These are phyloP conservation scores for Tetheella fluctuosa DNA, from an alignment of 2,888 invertebrate genomes.

Conservation along the genomic window DNA sequence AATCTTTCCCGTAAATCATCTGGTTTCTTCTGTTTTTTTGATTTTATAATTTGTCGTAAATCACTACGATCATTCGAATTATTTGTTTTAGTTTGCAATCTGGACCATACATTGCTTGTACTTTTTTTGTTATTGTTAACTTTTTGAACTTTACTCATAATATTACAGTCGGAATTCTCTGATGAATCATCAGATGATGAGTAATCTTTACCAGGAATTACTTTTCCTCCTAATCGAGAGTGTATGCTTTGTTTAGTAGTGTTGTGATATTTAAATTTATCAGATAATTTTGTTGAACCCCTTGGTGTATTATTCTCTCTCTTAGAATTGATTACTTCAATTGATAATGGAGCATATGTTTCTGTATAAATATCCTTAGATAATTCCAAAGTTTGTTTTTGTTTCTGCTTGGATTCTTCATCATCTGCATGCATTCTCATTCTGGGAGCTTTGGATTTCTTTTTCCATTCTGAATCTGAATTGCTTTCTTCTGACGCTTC, in stretches of 20 bases:
- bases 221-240: slow-evolving; percentile 69
- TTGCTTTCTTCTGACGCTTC: slow-evolving; percentile 69
- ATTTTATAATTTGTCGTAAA: slow-evolving; percentile 67
- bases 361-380: slow-evolving; percentile 46
- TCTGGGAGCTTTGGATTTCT: slow-evolving; percentile 86
- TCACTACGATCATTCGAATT: slow-evolving; percentile 53
- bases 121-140: slow-evolving; percentile 60
- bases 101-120: slow-evolving; percentile 83
- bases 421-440: slow-evolving; percentile 97
- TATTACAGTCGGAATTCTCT: slow-evolving; percentile 62
- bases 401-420: slow-evolving; percentile 86
- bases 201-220: slow-evolving; percentile 42
- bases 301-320: slow-evolving; percentile 54
- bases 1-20: slow-evolving; percentile 71
- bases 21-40: slow-evolving; percentile 54
- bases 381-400: slow-evolving; percentile 45
- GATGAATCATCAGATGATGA: slow-evolving; percentile 59
- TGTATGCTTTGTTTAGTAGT: slow-evolving; percentile 48
- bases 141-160: slow-evolving; percentile 82
- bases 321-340: slow-evolving; percentile 69
- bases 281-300: slow-evolving; percentile 62
- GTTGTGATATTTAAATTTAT: slow-evolving; percentile 64
- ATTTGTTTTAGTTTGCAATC: slow-evolving; percentile 70
- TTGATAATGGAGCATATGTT: slow-evolving; percentile 69
- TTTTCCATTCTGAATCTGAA: slow-evolving; percentile 84